Evolutionary conservation across 2,888 invertebrate species (phyloP).

Genomic region (Zootermopsis nevadensis): DNA sequence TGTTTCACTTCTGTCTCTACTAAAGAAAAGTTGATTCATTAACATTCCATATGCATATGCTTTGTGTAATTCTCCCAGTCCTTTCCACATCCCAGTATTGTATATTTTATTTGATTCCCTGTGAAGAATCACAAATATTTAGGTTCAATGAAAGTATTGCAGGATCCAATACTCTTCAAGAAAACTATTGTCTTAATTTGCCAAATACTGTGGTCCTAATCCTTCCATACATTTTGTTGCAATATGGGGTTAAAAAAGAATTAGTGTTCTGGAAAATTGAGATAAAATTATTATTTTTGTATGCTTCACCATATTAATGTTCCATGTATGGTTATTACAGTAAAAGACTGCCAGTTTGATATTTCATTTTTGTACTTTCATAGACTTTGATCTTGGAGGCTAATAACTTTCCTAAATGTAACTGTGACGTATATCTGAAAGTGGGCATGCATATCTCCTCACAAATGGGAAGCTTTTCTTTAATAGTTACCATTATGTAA

Average conservation of each 20-base stretch:
- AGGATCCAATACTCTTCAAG: conserved; percentile 37
- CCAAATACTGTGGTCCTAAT: conserved; percentile 39
- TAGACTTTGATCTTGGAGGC: conserved; percentile 19
- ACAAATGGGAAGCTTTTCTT: conserved; percentile 20
- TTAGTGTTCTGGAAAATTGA: not conserved
- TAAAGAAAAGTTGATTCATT: conserved; percentile 45
- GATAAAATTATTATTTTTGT: conserved; percentile 22
- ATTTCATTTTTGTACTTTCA: conserved; percentile 37
- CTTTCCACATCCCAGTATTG: conserved; percentile 41
- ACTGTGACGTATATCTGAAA: not conserved
- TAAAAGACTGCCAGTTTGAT: conserved; percentile 47
- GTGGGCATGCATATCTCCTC: conserved; percentile 38
- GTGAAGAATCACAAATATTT: conserved; percentile 5
- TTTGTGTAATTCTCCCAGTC: conserved; percentile 48
- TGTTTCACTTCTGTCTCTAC: conserved; percentile 33
- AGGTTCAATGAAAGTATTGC: conserved; percentile 33
- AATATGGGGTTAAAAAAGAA: conserved; percentile 11
- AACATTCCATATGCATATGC: conserved; percentile 42
- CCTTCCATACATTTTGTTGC: conserved; percentile 3
- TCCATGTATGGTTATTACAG: conserved; percentile 43
- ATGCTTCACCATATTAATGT: conserved; percentile 41
- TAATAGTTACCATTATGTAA: conserved; percentile 30
- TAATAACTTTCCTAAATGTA: conserved; percentile 23
- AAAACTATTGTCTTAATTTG: conserved; percentile 17
- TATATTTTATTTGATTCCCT: conserved; percentile 50